These are phyloP conservation scores for Ectropis crepuscularia DNA, from an alignment of 2,888 invertebrate genomes.

Conservation along the genomic window DNA sequence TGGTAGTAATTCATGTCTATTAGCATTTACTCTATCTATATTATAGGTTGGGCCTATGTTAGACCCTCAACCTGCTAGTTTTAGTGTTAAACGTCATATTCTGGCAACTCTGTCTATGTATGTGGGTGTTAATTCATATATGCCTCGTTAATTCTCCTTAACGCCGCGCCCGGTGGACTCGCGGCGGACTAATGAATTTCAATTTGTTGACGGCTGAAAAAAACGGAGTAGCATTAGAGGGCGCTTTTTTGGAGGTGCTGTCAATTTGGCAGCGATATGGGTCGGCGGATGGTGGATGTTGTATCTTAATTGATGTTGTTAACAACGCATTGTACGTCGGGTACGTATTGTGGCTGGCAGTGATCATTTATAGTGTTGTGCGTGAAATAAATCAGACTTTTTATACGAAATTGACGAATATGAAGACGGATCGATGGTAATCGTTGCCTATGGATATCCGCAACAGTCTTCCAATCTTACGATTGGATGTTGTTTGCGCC, in stretches of 20 bases:
- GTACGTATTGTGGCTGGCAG: slow-evolving; percentile 3
- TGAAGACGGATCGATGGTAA: too few relatives aligned
- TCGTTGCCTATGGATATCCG: too few relatives aligned
- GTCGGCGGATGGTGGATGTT: slow-evolving; percentile 26
- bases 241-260: slow-evolving; percentile 43
- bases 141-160: slow-evolving; percentile 81
- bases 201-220: slow-evolving; percentile 74
- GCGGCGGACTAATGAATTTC: slow-evolving; percentile 79
- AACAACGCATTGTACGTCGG: slow-evolving; percentile 7
- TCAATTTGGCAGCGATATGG: slow-evolving; percentile 39
- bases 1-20: too few relatives aligned
- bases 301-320: slow-evolving; percentile 29
- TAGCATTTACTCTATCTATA: too few relatives aligned
- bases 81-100: too few relatives aligned
- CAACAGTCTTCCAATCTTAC: too few relatives aligned
- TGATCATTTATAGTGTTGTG: not conserved
- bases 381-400: not conserved
- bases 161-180: slow-evolving; percentile 67
- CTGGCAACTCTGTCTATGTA: slow-evolving; percentile 12
- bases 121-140: slow-evolving; percentile 79
- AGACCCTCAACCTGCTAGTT: too few relatives aligned
- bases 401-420: not conserved
- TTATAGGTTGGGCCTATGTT: too few relatives aligned
- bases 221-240: slow-evolving; percentile 53
- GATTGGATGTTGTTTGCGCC: too few relatives aligned